A percentile compares a stretch with the other conserved stretches of the same genome.
Conservation (phyloP, 2,888 invertebrate genomes). For the Fragum fragum region DNA sequence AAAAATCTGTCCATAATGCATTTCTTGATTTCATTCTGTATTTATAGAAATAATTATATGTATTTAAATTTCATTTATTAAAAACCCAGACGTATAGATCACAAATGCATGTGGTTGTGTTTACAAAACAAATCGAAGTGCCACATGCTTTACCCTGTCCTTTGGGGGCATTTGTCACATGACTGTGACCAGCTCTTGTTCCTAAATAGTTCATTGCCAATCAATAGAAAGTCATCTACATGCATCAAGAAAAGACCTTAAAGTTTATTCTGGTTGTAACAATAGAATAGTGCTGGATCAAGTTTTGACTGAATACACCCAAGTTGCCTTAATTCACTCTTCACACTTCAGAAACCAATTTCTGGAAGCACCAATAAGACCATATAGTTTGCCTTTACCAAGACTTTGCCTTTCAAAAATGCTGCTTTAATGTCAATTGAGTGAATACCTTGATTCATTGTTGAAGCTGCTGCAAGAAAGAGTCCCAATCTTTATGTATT, state of each 20-base stretch:
- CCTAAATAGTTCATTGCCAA: slow-evolving; percentile 27
- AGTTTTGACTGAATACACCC: slow-evolving; percentile 47
- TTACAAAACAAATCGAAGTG: too few species aligned
- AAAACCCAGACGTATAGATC: too few species aligned
- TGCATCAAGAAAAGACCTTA: slow-evolving; percentile 55
- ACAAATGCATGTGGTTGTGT: slow-evolving; percentile 48
- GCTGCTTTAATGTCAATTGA: slow-evolving; percentile 57
- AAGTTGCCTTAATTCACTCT: slow-evolving; percentile 32
- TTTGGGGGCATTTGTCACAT: too few species aligned
- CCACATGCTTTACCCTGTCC: too few species aligned
- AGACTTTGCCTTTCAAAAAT: slow-evolving; percentile 46
- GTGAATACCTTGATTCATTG: slow-evolving; percentile 28
- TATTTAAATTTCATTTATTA: too few species aligned
- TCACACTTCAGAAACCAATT: slow-evolving; percentile 59
- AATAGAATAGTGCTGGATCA: slow-evolving; percentile 61
- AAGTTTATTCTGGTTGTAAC: slow-evolving; percentile 32
- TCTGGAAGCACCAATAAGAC: slow-evolving; percentile 52
- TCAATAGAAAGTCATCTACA: slow-evolving; percentile 64
- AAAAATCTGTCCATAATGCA: too few species aligned
- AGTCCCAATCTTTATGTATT: slow-evolving; percentile 42
- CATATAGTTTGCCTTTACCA: slow-evolving; percentile 45
- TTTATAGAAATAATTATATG: too few species aligned
- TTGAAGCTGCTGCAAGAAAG: slow-evolving; percentile 32
- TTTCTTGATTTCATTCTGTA: too few species aligned
- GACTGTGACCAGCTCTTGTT: too few species aligned